Conservation (phyloP, 2,888 invertebrate species). For the Drosophila lutescens region DNA sequence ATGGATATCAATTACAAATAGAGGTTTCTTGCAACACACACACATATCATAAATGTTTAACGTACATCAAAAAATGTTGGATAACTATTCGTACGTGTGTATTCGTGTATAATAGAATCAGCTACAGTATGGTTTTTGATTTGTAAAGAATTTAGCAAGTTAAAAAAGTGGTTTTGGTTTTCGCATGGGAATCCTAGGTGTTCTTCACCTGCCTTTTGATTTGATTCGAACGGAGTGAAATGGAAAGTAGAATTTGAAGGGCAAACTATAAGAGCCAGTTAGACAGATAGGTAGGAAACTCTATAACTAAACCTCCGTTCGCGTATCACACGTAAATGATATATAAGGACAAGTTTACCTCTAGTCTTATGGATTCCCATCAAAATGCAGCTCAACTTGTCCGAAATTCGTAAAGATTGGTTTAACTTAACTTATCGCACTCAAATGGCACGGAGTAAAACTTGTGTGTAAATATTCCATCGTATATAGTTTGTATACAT, state of each 20-base stretch:
- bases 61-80: slow-evolving; percentile 20
- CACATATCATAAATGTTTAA: slow-evolving; percentile 24
- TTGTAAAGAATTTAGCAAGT: slow-evolving; percentile 31
- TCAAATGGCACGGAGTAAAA: slow-evolving; percentile 7
- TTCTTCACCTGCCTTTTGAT: slow-evolving; percentile 1
- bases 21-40: slow-evolving; percentile 15
- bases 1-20: slow-evolving; percentile 21
- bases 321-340: slow-evolving; percentile 25
- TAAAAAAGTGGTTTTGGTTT: neutral
- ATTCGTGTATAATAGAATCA: slow-evolving; percentile 19
- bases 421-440: slow-evolving; percentile 21
- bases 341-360: slow-evolving; percentile 3
- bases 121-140: slow-evolving; percentile 24
- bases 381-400: slow-evolving; percentile 14
- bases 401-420: slow-evolving; percentile 35
- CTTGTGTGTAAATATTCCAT: slow-evolving; percentile 9
- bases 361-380: slow-evolving; percentile 2
- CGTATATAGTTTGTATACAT: slow-evolving; percentile 19
- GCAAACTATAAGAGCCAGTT: neutral
- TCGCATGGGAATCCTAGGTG: neutral
- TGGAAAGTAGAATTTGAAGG: neutral
- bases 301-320: slow-evolving; percentile 28
- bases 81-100: slow-evolving; percentile 8
- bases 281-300: neutral
- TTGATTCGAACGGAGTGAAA: slow-evolving; percentile 18